phyloP scores from a whole-genome alignment of 2,888 invertebrate species.

The Cotesia congregata region DNA sequence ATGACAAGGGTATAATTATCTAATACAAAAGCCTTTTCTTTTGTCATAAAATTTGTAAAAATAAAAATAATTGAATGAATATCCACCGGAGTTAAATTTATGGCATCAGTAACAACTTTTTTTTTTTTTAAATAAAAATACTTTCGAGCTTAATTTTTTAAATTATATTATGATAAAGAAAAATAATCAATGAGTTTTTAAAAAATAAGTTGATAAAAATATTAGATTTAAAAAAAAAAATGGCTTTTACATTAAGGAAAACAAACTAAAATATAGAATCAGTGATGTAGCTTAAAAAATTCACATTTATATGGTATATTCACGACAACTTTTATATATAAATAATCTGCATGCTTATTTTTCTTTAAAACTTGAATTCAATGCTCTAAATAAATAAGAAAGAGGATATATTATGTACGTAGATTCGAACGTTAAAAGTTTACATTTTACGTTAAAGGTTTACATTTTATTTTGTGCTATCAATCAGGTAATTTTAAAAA shows the following conservation, averaged over 20 bases:
- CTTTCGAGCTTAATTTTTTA: no score
- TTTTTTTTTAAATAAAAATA: not conserved
- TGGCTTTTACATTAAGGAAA: not conserved
- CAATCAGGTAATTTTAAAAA: not conserved
- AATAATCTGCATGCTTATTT: slow-evolving; percentile 10
- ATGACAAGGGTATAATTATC: not conserved
- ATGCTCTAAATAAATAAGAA: not conserved
- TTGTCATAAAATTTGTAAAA: not conserved
- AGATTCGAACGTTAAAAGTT: not conserved
- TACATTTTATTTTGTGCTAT: not conserved
- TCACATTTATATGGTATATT: not conserved
- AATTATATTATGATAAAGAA: not conserved
- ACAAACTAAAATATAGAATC: no score
- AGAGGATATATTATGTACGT: not conserved
- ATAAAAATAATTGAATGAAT: no score
- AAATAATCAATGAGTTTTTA: not conserved
- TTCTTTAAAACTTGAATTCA: not conserved
- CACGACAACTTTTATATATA: slow-evolving; percentile 5
- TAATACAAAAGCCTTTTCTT: not conserved
- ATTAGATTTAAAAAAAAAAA: not conserved
- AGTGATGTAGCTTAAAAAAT: not conserved
- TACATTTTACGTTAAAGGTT: not conserved
- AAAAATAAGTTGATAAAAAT: no score
- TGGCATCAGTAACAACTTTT: not conserved
- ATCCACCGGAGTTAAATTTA: not conserved